Percentiles rank a stretch among this genome's conserved stretches.
Conservation (phyloP, 2,888 invertebrate species). For the Volucella inflata region DNA sequence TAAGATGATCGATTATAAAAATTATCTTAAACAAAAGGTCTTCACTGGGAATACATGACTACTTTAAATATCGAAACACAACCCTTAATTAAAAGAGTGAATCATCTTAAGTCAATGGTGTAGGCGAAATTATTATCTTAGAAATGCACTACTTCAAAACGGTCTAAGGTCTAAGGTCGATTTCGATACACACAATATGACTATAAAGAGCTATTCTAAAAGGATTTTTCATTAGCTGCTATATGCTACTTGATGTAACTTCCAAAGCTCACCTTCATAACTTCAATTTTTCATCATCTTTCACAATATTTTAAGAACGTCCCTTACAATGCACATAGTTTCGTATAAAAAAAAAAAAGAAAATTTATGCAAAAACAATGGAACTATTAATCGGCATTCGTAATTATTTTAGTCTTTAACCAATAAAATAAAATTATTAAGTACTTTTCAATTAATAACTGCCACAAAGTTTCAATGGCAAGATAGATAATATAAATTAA, state of each 20-base stretch:
- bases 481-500: constrained; percentile 36
- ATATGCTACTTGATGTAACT: neutral
- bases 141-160: too few species aligned
- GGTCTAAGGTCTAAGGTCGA: too few species aligned
- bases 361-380: constrained; percentile 1
- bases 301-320: neutral
- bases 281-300: neutral
- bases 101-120: too few species aligned
- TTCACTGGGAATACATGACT: too few species aligned
- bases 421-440: neutral
- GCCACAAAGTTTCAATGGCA: constrained; percentile 36
- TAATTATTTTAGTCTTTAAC: constrained; percentile 2
- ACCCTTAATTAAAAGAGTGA: too few species aligned
- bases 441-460: constrained; percentile 10
- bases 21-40: too few species aligned
- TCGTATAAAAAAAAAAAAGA: neutral
- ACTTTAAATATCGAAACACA: too few species aligned
- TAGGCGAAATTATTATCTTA: too few species aligned
- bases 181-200: too few species aligned
- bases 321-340: constrained; percentile 18
- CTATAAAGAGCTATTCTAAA: too few species aligned
- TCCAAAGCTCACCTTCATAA: neutral
- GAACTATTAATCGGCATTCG: constrained; percentile 1
- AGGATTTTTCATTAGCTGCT: too few species aligned
- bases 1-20: too few species aligned